Evolutionary conservation across 2,888 invertebrate genomes (phyloP).

Genomic region (Noctua janthe): DNA sequence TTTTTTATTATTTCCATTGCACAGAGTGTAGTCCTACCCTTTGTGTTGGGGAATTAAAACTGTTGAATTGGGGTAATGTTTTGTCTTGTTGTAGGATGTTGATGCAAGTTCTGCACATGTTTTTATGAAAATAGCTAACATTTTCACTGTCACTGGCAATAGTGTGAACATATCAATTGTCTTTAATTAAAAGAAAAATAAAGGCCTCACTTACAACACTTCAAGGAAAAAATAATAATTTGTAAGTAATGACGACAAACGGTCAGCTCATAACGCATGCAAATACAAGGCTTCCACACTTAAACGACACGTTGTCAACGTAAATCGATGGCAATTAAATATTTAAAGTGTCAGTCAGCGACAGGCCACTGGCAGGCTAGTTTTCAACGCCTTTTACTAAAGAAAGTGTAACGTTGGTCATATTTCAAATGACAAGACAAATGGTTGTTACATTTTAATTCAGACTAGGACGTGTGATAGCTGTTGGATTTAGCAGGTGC

Average conservation of each 20-base stretch:
- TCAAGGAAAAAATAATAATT: neutral
- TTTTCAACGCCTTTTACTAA: slow-evolving; percentile 19
- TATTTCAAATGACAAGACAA: slow-evolving; percentile 20
- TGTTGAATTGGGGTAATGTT: slow-evolving; percentile 52
- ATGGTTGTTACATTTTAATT: slow-evolving; percentile 16
- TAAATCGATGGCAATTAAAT: slow-evolving; percentile 43
- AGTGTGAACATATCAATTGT: neutral
- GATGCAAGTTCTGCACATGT: slow-evolving; percentile 8
- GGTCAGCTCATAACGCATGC: slow-evolving; percentile 4
- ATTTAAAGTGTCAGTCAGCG: slow-evolving; percentile 36
- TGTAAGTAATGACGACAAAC: neutral
- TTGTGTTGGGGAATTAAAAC: slow-evolving; percentile 62
- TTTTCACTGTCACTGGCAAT: neutral
- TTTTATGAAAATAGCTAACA: neutral
- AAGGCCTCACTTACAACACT: neutral
- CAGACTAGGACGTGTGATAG: neutral
- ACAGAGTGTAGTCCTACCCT: slow-evolving; percentile 57
- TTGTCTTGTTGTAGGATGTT: slow-evolving; percentile 28
- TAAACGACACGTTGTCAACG: slow-evolving; percentile 14
- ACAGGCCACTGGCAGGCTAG: slow-evolving; percentile 4
- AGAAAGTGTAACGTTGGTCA: neutral
- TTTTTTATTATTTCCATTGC: slow-evolving; percentile 83
- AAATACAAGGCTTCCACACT: neutral
- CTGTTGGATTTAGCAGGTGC: slow-evolving; percentile 2
- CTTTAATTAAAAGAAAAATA: neutral